These are phyloP conservation scores for Halichoeres trimaculatus DNA, from an alignment of 2,113 vertebrate species.

Conservation along the genomic window DNA sequence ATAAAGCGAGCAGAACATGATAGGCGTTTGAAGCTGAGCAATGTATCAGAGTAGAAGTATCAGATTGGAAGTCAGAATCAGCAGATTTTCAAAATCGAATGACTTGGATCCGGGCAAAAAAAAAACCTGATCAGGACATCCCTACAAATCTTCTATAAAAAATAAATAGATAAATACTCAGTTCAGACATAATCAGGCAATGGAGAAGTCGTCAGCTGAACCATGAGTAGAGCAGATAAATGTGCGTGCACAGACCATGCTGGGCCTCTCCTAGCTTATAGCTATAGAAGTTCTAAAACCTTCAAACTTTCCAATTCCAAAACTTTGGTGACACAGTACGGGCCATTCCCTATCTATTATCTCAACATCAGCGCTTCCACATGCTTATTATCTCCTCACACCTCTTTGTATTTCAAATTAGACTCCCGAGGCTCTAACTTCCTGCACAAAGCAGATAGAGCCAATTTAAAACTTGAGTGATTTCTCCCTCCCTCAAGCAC, in stretches of 20 bases:
- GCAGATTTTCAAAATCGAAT: too few species aligned
- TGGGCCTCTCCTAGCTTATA: background rate
- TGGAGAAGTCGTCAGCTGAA: too few species aligned
- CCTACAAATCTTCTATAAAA: too few species aligned
- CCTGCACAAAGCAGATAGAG: slow-evolving; percentile 38
- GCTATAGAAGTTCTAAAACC: background rate
- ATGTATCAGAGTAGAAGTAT: too few species aligned
- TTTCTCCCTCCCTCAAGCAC: slow-evolving; percentile 52
- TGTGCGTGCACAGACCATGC: too few species aligned
- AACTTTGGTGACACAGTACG: slow-evolving; percentile 35
- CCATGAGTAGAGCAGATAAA: background rate
- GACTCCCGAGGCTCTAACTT: slow-evolving; percentile 39
- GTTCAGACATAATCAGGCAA: too few species aligned
- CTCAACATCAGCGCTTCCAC: slow-evolving; percentile 49
- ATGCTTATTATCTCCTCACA: slow-evolving; percentile 50
- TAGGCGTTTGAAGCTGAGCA: too few species aligned
- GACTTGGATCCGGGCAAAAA: too few species aligned
- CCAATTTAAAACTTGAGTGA: slow-evolving; percentile 66
- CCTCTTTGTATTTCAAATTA: slow-evolving; percentile 64
- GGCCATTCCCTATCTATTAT: slow-evolving; percentile 41
- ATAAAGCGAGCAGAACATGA: too few species aligned
- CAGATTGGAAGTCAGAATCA: too few species aligned
- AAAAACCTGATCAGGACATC: too few species aligned
- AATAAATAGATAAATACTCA: too few species aligned
- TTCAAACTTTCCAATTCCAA: slow-evolving; percentile 36